Conservation (phyloP, 92 coral and sea anemone species). For the Epizoanthus scotinus region DNA sequence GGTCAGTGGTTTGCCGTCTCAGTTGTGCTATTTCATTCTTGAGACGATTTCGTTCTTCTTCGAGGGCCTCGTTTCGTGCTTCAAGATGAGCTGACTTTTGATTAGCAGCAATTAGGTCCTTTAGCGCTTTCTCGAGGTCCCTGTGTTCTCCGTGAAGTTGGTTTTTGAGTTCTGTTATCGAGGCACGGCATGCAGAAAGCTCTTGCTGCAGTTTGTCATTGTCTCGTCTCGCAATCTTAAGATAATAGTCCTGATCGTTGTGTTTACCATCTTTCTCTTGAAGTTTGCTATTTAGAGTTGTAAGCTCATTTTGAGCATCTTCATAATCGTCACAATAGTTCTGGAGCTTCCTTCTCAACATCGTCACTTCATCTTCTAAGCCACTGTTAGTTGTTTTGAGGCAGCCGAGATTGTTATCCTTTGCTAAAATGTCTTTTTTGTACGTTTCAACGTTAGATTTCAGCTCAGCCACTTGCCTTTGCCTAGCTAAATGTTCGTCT, state of each 20-base stretch:
- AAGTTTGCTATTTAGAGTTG: slow-evolving; percentile 57
- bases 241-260: slow-evolving; percentile 66
- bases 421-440: slow-evolving; percentile 73
- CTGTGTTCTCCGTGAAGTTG: slow-evolving; percentile 72
- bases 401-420: slow-evolving; percentile 77
- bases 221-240: slow-evolving; percentile 74
- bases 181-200: slow-evolving; percentile 63
- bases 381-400: slow-evolving; percentile 76
- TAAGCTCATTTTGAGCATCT: slow-evolving; percentile 74
- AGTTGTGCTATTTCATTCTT: slow-evolving; percentile 75
- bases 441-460: slow-evolving; percentile 69
- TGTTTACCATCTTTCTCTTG: slow-evolving; percentile 82
- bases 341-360: slow-evolving; percentile 71
- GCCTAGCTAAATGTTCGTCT: slow-evolving; percentile 63
- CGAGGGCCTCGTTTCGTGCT: slow-evolving; percentile 76
- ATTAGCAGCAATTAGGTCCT: slow-evolving; percentile 75
- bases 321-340: slow-evolving; percentile 80
- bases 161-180: slow-evolving; percentile 70
- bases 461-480: slow-evolving; percentile 73
- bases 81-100: slow-evolving; percentile 77
- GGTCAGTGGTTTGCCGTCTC: slow-evolving; percentile 78
- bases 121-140: slow-evolving; percentile 79
- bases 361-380: slow-evolving; percentile 79
- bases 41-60: slow-evolving; percentile 82
- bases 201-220: slow-evolving; percentile 85